phyloP scores from a whole-genome alignment of 2,888 invertebrate genomes.

The Aproaerema taeniolella region DNA sequence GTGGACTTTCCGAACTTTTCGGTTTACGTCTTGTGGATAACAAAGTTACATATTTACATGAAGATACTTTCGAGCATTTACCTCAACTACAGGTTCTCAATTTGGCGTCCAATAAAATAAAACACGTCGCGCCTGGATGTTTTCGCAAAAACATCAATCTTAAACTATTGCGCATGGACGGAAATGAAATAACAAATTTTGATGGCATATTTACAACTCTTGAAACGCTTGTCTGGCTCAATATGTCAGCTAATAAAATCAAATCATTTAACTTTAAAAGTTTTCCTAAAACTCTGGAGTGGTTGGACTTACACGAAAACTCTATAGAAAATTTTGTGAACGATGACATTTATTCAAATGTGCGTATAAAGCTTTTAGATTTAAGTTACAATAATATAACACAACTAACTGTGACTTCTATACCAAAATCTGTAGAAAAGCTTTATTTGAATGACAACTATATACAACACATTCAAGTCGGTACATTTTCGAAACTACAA shows the following conservation, averaged over 20 bases:
- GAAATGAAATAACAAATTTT: slow-evolving; percentile 84
- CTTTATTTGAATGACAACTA: slow-evolving; percentile 86
- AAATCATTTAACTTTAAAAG: slow-evolving; percentile 86
- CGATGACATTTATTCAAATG: slow-evolving; percentile 70
- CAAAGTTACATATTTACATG: slow-evolving; percentile 84
- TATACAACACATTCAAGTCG: slow-evolving; percentile 81
- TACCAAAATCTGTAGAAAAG: slow-evolving; percentile 85
- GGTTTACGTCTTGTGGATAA: slow-evolving; percentile 89
- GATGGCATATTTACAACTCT: slow-evolving; percentile 85
- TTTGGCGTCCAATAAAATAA: slow-evolving; percentile 87
- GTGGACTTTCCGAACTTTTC: slow-evolving; percentile 84
- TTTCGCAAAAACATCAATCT: slow-evolving; percentile 84
- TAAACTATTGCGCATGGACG: slow-evolving; percentile 85
- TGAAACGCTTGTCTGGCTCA: slow-evolving; percentile 85
- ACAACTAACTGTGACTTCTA: slow-evolving; percentile 80
- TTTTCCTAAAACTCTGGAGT: slow-evolving; percentile 84
- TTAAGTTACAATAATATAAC: slow-evolving; percentile 84
- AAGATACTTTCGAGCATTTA: slow-evolving; percentile 84
- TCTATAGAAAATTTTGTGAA: slow-evolving; percentile 80
- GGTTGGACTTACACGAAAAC: slow-evolving; percentile 89
- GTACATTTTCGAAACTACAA: slow-evolving; percentile 82
- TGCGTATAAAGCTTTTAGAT: slow-evolving; percentile 84
- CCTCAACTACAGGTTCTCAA: slow-evolving; percentile 87
- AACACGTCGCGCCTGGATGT: slow-evolving; percentile 83
- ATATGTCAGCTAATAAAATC: slow-evolving; percentile 87